Conservation (phyloP, 2,113 vertebrate species). For the Fulica atra region DNA sequence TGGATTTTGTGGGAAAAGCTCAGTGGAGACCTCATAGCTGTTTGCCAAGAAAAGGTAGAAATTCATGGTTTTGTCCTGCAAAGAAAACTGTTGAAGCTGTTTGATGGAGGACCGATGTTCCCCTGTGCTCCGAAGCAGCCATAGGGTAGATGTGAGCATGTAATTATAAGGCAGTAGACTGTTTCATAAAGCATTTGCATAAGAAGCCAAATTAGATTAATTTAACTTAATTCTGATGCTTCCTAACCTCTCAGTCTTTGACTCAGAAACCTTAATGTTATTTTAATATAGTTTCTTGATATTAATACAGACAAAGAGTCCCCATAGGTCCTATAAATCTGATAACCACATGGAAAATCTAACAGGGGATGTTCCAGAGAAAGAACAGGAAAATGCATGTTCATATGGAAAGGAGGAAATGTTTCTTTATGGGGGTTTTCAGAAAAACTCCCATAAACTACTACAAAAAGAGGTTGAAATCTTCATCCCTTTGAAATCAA, state of each 20-base stretch:
- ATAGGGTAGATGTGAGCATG: background rate
- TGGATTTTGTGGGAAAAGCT: background rate
- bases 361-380: background rate
- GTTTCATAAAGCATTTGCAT: conserved; percentile 36
- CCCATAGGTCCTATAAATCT: conserved; percentile 27
- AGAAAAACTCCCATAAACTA: background rate
- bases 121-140: background rate
- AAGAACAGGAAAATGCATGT: background rate
- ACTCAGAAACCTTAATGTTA: conserved; percentile 27
- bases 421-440: background rate
- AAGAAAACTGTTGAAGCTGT: background rate
- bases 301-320: conserved; percentile 25
- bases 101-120: background rate
- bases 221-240: conserved; percentile 40
- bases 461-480: conserved; percentile 24
- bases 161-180: background rate
- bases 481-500: conserved; percentile 47
- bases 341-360: conserved; percentile 26
- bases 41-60: background rate
- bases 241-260: conserved; percentile 22
- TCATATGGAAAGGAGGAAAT: background rate
- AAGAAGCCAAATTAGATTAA: conserved; percentile 19
- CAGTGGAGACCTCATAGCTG: fast-evolving
- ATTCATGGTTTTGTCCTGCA: fast-evolving
- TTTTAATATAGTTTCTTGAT: conserved; percentile 34